Conservation (phyloP, 2,888 invertebrate genomes). For the Prostheceraeus crozeri region DNA sequence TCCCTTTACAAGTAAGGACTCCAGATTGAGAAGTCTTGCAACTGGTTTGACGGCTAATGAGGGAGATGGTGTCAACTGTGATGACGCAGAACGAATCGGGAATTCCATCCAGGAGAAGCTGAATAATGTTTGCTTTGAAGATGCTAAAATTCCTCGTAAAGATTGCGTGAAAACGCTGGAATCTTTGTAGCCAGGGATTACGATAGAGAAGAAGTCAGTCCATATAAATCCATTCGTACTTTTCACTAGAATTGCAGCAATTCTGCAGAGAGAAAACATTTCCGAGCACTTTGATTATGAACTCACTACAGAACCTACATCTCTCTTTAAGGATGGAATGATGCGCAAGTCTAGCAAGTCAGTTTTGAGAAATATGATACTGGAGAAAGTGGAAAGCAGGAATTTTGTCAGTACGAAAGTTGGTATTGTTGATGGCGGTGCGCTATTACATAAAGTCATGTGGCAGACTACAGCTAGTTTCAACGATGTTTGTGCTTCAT, state of each 20-base stretch:
- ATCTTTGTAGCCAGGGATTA: constrained; percentile 4
- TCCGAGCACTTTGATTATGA: constrained; percentile 20
- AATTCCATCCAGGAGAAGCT: constrained; percentile 11
- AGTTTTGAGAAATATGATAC: constrained; percentile 2
- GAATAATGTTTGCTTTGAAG: constrained; percentile 14
- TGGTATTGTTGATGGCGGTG: background rate
- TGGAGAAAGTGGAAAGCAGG: background rate
- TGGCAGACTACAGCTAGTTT: background rate
- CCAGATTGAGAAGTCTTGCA: background rate
- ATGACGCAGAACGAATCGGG: background rate
- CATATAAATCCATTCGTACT: constrained; percentile 10
- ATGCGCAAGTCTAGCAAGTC: constrained; percentile 30
- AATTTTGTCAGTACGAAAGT: background rate
- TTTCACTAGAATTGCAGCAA: constrained; percentile 1
- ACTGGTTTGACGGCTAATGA: background rate
- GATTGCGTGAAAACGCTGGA: constrained; percentile 19
- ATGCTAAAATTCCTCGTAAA: background rate
- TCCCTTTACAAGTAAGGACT: background rate
- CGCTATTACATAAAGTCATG: constrained; percentile 8
- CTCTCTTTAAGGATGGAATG: constrained; percentile 3
- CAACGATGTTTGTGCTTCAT: background rate
- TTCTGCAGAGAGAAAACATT: background rate
- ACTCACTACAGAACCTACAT: constrained; percentile 19
- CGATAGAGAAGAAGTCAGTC: background rate
- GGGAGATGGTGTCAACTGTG: background rate